Evolutionary conservation across 2,888 invertebrate species (phyloP), one percentile per base, ranked within the genome.

Genomic region (Trilocha varians): DNA sequence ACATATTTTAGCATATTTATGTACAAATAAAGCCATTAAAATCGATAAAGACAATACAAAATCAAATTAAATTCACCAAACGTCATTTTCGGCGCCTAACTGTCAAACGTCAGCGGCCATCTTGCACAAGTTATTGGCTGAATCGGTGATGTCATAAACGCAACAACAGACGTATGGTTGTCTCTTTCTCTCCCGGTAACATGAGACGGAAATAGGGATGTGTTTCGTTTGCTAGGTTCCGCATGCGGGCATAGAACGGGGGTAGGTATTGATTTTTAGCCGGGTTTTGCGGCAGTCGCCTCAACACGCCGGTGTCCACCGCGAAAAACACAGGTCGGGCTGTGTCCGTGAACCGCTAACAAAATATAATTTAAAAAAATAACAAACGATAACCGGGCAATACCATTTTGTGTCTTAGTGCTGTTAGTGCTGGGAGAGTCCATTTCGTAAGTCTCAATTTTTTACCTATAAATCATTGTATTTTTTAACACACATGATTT

Each of bases 51-150:
- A 58, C 62, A 60, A 74, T 70, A 64, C 55, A 55, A 55, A 61
- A 60, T 58, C 62, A 56, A 69, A 70, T 68, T 71, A 70, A 42
- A 34, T 13, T 1, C 47, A 53, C 65, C 57, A 72, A 70, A 77
- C 68, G 82, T 80, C 82, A 83, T 47, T 73, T 79, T 83, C 80
- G 71, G 74, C 83, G 82, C 80, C 71, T 67, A 79, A 83, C 83
- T 74, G 73, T 75, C 74, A 83, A 79, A 80, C 67, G 78, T 78
- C 80, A 80, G 46, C 69, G 49, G 71, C 79, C 78, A 83, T 82
- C 54, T 78, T 76, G 69, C 37, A 32, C 34, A 49, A 48, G 59
- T 63, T 61, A 83, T 83, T 84, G 82, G 84, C 66, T 54, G 55
- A 45, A 36, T 47, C 48, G 53, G 79, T 79, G 78, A 71, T 70